These are phyloP conservation scores for Tuta absoluta DNA, from an alignment of 2,888 invertebrate genomes.

Conservation along the genomic window DNA sequence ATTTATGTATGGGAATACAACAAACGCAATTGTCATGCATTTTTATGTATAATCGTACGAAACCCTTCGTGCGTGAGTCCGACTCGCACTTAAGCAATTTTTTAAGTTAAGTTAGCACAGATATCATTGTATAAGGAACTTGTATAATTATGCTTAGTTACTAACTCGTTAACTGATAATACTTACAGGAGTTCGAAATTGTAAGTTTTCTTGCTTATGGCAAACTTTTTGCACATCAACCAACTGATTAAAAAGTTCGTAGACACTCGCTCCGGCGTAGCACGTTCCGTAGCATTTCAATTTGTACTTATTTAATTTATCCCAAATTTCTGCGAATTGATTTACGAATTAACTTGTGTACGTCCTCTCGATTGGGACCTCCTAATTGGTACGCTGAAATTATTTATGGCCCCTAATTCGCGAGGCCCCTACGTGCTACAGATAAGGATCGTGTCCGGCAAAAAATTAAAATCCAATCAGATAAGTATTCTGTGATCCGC, in stretches of 20 bases:
- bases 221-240: neutral
- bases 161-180: no score
- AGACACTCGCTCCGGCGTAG: neutral
- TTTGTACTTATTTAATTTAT: neutral
- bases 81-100: no score
- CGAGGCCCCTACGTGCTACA: constrained; percentile 17
- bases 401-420: constrained; percentile 23
- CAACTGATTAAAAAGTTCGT: neutral
- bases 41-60: no score
- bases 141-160: no score
- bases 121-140: no score
- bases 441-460: constrained; percentile 20
- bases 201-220: no score
- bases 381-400: constrained; percentile 20
- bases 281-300: neutral
- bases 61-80: no score
- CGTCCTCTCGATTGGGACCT: constrained; percentile 13
- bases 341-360: constrained; percentile 22
- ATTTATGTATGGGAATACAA: no score
- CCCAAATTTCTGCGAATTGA: constrained; percentile 2
- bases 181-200: no score
- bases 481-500: neutral
- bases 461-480: constrained; percentile 23
- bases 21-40: no score
- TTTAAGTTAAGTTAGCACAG: no score